Evolutionary conservation across 2,113 vertebrate species (phyloP).

Genomic region (Bagarius yarrelli): DNA sequence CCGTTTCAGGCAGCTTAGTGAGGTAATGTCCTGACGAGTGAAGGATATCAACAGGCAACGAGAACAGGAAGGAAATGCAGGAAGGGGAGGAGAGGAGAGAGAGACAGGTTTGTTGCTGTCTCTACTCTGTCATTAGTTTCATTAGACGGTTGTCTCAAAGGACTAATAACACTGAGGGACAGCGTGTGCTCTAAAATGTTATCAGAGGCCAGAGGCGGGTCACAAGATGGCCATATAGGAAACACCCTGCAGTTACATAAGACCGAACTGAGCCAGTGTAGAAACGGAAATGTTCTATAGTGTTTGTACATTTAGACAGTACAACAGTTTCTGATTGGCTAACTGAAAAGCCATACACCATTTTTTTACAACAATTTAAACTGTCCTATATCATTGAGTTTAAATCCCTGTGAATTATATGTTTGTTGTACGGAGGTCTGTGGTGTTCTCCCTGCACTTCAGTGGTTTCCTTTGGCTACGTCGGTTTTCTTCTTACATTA

Average conservation of each 20-base stretch:
- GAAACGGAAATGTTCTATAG: neutral
- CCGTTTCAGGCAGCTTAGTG: conserved; percentile 10
- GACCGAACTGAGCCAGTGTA: neutral
- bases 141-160: conserved; percentile 13
- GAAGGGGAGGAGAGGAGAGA: conserved; percentile 47
- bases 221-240: neutral
- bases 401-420: too few relatives aligned
- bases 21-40: conserved; percentile 38
- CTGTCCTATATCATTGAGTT: too few relatives aligned
- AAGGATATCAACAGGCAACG: conserved; percentile 52
- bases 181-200: neutral
- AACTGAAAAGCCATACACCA: neutral
- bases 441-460: too few relatives aligned
- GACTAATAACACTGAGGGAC: neutral
- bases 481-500: too few relatives aligned
- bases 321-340: neutral
- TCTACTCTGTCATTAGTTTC: neutral
- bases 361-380: neutral
- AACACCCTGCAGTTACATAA: neutral
- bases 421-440: neutral
- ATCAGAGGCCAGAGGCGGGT: neutral
- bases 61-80: conserved; percentile 45
- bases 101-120: conserved; percentile 29
- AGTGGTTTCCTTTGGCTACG: too few relatives aligned
- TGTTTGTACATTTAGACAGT: neutral